phyloP scores from a whole-genome alignment of 2,797 vertebrate species.

The Phoebastria nigripes region DNA sequence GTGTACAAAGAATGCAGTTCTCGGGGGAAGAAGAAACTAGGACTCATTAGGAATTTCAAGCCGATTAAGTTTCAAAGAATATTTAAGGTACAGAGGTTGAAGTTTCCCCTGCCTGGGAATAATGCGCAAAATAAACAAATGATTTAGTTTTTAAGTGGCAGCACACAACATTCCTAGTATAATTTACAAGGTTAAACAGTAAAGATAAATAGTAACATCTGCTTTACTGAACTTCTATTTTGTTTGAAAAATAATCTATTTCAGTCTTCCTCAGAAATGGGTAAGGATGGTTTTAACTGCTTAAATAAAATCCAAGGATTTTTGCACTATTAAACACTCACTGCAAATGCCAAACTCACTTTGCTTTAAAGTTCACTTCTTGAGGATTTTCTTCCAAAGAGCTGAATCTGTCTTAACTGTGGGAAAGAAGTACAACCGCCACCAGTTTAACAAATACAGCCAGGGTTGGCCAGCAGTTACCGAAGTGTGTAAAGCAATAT shows the following conservation, averaged over 20 bases:
- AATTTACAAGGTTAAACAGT: neutral
- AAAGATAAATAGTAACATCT: constrained; percentile 39
- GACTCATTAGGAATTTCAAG: constrained; percentile 30
- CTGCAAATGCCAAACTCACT: neutral
- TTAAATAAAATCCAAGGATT: neutral
- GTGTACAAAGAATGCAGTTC: neutral
- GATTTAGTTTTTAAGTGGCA: neutral
- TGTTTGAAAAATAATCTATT: neutral
- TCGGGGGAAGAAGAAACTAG: constrained; percentile 41
- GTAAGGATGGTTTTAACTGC: neutral
- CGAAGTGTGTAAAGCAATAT: neutral
- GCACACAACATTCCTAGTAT: constrained; percentile 5
- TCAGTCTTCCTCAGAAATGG: neutral
- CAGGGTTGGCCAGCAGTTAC: neutral
- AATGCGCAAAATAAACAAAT: constrained; percentile 47
- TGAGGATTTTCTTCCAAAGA: neutral
- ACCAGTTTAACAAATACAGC: neutral
- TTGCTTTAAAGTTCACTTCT: neutral
- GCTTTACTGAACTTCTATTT: neutral
- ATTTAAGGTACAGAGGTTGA: constrained; percentile 41
- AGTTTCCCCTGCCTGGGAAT: constrained; percentile 20
- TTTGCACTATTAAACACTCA: neutral
- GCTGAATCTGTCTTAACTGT: neutral
- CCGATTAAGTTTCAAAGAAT: constrained; percentile 38
- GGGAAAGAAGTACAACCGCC: accelerated